Evolutionary conservation across 1,140 invertebrate species (phyloP), one percentile per base, ranked within the genome.

Genomic region (Araneus ventricosus): DNA sequence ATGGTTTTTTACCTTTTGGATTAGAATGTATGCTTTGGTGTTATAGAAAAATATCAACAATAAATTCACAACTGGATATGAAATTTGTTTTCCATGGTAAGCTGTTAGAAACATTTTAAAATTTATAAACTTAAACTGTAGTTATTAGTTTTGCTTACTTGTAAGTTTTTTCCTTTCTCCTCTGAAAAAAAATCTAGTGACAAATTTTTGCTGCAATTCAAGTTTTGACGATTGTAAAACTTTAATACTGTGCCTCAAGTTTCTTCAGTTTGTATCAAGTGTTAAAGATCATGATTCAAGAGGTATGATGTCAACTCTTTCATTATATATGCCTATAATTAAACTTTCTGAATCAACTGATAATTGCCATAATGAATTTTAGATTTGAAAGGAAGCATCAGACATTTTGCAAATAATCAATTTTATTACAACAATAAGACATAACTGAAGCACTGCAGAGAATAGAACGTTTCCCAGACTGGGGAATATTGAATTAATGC

Each of bases 51-150:
- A 52, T 80, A 30, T 6, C 59, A 22, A 22, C 22, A 27, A 59
- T 22, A 24, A 37, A 59, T 59, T 30, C 52, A 6, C 30, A 37
- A 59, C 10, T 90, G 24, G 45, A 80, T n/a, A 90, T 90, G 4
- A 90, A 90, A 59, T 34, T 90, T n/a, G 27, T 80, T 22, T 59
- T 90, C 34, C 88, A 90, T 80, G 52, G 88, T 90, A 90, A 86
- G n/a, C 17, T 39, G 45, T 17, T 52, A 70, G 30, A n/a, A 0
- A 30, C 20, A 37, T 59, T 30, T 39, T 84, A 10, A 3, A 86
- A 86, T 22, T 34, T 45, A 6, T 24, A 14, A 0, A 41, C 0
- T 59, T n/a, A 7, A 85, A 86, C n/a, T 39, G 17, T 5, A 37
- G 7, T 79, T 20, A 45, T 39, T 30, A 52, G 22, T 75, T 75